Evolutionary conservation across 2,113 vertebrate genomes (phyloP), one percentile per base, ranked within the genome.

Genomic region (Triplophysa siluroides): DNA sequence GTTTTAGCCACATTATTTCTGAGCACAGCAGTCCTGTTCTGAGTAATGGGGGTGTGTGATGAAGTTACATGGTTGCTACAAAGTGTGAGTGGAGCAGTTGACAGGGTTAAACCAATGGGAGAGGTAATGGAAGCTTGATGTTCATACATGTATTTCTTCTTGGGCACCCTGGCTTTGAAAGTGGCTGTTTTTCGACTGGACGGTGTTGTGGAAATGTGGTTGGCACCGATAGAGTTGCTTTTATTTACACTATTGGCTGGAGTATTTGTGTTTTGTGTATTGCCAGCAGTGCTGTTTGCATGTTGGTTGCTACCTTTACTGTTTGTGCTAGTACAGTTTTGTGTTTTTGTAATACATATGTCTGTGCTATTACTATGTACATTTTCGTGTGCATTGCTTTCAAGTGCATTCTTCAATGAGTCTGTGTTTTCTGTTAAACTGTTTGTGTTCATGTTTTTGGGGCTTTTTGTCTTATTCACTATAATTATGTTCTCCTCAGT

Each of bases 141-240:
- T 81, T 95, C 95, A 68, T 92, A 95, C 10, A 93, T 94, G 16
- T 94, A 95, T 85, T 96, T 97, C 88, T 95, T 96, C 88, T 96
- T 95, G 78, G 96, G 96, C 0, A 95, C 90, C 14, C 95, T 92
- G 11, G 95, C 93, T 87, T 97, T 97, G 80, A 97, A 97, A 0
- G 96, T 95, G 85, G 96, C 96, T 0, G 95, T 97, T 90, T 96
- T 96, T 60, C 96, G 92, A 81, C 94, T 97, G 23, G 91, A 81
- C 85, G 90, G 79, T 83, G 91, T 92, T 86, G 82, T 85, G 84
- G 78, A 90, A 90, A 85, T 89, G 85, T 85, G 92, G 89, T 79
- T 89, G 85, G 75, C 85, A 84, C 77, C 92, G 85, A 29, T 1
- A 12, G 73, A 60, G 26, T 58, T 78, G 45, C 33, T 78, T 79